Base-by-base conservation (phyloP, 37 sponge, comb jelly and placozoan species). In the Axinella damicornis region DNA sequence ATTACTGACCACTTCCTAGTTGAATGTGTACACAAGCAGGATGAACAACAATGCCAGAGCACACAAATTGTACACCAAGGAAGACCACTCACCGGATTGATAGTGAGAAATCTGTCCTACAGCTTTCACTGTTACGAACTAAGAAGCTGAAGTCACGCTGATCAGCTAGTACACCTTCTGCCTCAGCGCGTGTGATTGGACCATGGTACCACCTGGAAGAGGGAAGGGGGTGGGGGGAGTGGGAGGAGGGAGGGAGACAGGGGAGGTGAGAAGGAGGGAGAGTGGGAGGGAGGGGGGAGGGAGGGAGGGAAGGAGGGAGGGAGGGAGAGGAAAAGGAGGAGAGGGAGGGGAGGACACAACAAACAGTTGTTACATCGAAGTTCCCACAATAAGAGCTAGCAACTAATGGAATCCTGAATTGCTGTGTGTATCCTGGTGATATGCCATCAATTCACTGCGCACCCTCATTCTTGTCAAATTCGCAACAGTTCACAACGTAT, bases 131-230 rank as follows among this genome's bases (percentile, higher is more conserved):
- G 55, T 88, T 78, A 16, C 95, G 53, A 0, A 94, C 95, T 27
- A 94, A 71, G 41, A 94, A 94, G 57, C 95, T 88, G 37, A 90
- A 94, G 65, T 94, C 95, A 31, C 85, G 88, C 36, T 85, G 71
- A 36, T 69, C 53, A 1, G 12, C 32, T 46, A 94, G 80, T 1
- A 90, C 40, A 9, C 61, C 69, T 72, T 94, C 95, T 16, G 95
- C 95, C 56, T 85, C 73, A 28, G 80, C 57, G n/a, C 95, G 56
- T 5, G 52, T 80, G 0, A 94, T 57, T 27, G 30, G 67, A 53
- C 88, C 83, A 76, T 90, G 91, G 65, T 82, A 94, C 95, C 95
- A 94, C 57, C 95, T 94, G 58, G 32, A 78, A 38, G 32, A 27
- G 39, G 20, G 35, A 37, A 33, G 15, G 76, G 28, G 62, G 12